Evolutionary conservation across 2,888 invertebrate species (phyloP).

Genomic region (Ennomos fuscantarius): DNA sequence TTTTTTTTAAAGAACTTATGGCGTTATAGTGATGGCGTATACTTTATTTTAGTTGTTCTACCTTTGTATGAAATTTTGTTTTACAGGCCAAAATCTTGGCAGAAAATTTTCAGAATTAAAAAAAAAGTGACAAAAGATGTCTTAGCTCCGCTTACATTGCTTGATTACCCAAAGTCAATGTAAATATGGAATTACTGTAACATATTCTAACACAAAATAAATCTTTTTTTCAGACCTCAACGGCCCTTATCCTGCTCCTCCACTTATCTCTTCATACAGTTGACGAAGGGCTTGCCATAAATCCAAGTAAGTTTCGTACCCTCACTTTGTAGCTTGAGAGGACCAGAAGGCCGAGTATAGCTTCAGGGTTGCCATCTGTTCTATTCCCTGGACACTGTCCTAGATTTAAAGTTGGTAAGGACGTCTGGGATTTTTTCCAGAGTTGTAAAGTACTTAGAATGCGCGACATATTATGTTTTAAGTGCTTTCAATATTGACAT

Average conservation of each 20-base stretch:
- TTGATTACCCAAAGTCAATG: neutral
- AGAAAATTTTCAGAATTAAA: too few species aligned
- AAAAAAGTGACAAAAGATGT: too few species aligned
- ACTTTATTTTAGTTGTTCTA: too few species aligned
- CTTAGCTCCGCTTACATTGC: too few species aligned
- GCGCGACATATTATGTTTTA: too few species aligned
- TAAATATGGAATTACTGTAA: slow-evolving; percentile 12
- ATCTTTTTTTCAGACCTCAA: slow-evolving; percentile 69
- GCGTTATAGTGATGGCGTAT: too few species aligned
- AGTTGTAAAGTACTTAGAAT: too few species aligned
- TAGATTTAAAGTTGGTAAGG: slow-evolving; percentile 15
- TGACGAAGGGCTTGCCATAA: slow-evolving; percentile 78
- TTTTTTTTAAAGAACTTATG: too few species aligned
- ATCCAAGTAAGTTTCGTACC: slow-evolving; percentile 72
- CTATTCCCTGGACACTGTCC: slow-evolving; percentile 17
- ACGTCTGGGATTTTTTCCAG: too few species aligned
- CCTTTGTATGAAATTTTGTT: too few species aligned
- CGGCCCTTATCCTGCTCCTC: slow-evolving; percentile 70
- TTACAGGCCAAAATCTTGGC: too few species aligned
- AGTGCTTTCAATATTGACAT: too few species aligned
- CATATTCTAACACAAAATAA: slow-evolving; percentile 25
- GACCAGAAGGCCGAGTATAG: slow-evolving; percentile 1
- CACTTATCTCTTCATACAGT: slow-evolving; percentile 80
- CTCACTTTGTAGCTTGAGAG: slow-evolving; percentile 20
- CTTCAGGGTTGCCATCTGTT: slow-evolving; percentile 14